A percentile compares a stretch with the other conserved stretches of the same genome.
phyloP scores from a whole-genome alignment of 2,797 vertebrate genomes.

The Cyprinodon diabolis region DNA sequence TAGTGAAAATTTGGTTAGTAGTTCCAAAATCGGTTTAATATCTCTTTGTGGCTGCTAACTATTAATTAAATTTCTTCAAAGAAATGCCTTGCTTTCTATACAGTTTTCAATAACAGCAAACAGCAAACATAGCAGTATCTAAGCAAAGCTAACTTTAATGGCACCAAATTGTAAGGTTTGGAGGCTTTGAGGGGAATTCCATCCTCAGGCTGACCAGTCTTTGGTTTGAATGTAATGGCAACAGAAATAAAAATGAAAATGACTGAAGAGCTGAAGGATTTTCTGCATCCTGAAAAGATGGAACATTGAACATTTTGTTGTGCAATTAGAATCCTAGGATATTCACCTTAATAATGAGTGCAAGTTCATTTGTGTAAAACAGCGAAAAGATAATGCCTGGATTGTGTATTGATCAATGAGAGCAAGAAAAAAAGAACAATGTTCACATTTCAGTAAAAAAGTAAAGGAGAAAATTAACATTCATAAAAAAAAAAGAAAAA shows the following conservation, averaged over 20 bases:
- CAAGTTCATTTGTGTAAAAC: slow-evolving; percentile 57
- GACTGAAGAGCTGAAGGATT: slow-evolving; percentile 19
- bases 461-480: slow-evolving; percentile 72
- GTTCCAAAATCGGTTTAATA: neutral
- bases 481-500: slow-evolving; percentile 53
- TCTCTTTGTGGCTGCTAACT: neutral
- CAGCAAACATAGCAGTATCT: neutral
- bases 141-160: neutral
- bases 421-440: slow-evolving; percentile 49
- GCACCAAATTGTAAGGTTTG: slow-evolving; percentile 12
- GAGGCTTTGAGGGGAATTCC: slow-evolving; percentile 18
- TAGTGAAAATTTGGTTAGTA: neutral
- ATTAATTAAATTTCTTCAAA: slow-evolving; percentile 4
- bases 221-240: slow-evolving; percentile 71
- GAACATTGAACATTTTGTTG: slow-evolving; percentile 67
- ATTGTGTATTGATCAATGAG: slow-evolving; percentile 40
- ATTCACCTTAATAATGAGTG: slow-evolving; percentile 31
- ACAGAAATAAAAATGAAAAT: slow-evolving; percentile 25
- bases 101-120: slow-evolving; percentile 13
- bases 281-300: slow-evolving; percentile 46
- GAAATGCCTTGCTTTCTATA: neutral
- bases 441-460: slow-evolving; percentile 74
- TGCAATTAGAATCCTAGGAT: slow-evolving; percentile 53
- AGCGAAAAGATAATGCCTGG: slow-evolving; percentile 37
- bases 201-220: slow-evolving; percentile 58